A percentile compares a stretch with the other conserved stretches of the same genome.
Evolutionary conservation across 2,113 vertebrate species (phyloP).

Genomic region (Agelaius phoeniceus): DNA sequence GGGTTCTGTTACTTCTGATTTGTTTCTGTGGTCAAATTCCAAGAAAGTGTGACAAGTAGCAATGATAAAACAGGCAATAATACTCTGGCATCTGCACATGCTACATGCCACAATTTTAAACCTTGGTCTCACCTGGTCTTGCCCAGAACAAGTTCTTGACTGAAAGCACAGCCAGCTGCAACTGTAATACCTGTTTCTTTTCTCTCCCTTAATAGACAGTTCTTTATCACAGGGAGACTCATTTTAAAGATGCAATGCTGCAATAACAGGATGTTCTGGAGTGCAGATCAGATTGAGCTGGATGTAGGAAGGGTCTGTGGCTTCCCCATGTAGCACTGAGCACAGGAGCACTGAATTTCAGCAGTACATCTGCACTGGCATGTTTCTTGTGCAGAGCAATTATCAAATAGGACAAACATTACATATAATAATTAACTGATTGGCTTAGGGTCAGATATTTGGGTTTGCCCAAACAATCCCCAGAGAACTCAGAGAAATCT

Average conservation of each 20-base stretch:
- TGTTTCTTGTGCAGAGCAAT: background rate
- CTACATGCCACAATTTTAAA: background rate
- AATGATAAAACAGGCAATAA: background rate
- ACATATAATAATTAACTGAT: constrained; percentile 12
- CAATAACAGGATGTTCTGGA: background rate
- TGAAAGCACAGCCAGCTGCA: background rate
- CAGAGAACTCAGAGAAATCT: background rate
- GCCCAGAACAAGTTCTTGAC: background rate
- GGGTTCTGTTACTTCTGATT: background rate
- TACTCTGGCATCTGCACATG: background rate
- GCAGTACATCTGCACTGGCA: background rate
- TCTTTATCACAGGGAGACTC: background rate
- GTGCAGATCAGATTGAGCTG: background rate
- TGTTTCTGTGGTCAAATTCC: background rate
- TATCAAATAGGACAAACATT: constrained; percentile 10
- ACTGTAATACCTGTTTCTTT: background rate
- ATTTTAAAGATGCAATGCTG: background rate
- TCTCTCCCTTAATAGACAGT: fast-evolving
- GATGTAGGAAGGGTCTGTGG: background rate
- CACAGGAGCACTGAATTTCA: background rate
- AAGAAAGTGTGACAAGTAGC: background rate
- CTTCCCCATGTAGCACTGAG: background rate
- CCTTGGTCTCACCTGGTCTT: background rate
- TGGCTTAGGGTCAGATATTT: background rate
- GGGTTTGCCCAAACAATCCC: background rate